Evolutionary conservation across 2,113 vertebrate species (phyloP).

Genomic region (Nerophis lumbriciformis): DNA sequence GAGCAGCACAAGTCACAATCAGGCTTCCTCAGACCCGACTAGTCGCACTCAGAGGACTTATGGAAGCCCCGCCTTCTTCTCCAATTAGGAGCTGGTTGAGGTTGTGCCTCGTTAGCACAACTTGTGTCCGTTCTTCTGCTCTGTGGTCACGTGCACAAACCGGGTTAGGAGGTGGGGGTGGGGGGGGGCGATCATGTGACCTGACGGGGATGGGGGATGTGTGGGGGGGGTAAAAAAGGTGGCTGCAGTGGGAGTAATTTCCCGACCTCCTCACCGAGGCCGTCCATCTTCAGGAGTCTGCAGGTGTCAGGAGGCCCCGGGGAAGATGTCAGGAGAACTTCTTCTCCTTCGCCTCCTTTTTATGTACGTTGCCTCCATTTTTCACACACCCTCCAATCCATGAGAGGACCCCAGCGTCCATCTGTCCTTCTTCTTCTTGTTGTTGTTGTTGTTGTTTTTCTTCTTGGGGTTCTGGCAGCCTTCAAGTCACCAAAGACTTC

Average conservation of each 20-base stretch:
- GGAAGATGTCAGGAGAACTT: not conserved
- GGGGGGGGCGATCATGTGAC: slow-evolving; percentile 42
- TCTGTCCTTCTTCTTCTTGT: slow-evolving; percentile 46
- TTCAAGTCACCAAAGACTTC: slow-evolving; percentile 22
- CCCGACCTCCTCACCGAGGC: slow-evolving; percentile 88
- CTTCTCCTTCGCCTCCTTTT: not conserved
- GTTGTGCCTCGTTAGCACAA: slow-evolving; percentile 66
- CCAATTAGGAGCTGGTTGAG: slow-evolving; percentile 69
- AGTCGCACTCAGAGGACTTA: slow-evolving; percentile 50
- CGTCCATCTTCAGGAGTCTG: slow-evolving; percentile 89
- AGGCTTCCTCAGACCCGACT: slow-evolving; percentile 19
- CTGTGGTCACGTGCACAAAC: too few species aligned
- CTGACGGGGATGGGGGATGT: not conserved
- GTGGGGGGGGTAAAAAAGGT: slow-evolving; percentile 33
- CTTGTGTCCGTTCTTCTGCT: slow-evolving; percentile 20
- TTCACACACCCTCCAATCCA: slow-evolving; percentile 46
- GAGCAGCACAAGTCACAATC: slow-evolving; percentile 19
- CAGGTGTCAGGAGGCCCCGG: slow-evolving; percentile 80
- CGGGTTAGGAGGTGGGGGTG: slow-evolving; percentile 83
- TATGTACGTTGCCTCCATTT: slow-evolving; percentile 2
- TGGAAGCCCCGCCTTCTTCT: slow-evolving; percentile 65
- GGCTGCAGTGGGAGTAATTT: slow-evolving; percentile 94
- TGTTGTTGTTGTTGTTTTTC: slow-evolving; percentile 61
- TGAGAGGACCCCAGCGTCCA: slow-evolving; percentile 39
- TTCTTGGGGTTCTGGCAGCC: slow-evolving; percentile 39